Percentiles rank a stretch among this genome's conserved stretches.
phyloP scores from a whole-genome alignment of 2,888 invertebrate genomes.

The Dysmachus trigonus region DNA sequence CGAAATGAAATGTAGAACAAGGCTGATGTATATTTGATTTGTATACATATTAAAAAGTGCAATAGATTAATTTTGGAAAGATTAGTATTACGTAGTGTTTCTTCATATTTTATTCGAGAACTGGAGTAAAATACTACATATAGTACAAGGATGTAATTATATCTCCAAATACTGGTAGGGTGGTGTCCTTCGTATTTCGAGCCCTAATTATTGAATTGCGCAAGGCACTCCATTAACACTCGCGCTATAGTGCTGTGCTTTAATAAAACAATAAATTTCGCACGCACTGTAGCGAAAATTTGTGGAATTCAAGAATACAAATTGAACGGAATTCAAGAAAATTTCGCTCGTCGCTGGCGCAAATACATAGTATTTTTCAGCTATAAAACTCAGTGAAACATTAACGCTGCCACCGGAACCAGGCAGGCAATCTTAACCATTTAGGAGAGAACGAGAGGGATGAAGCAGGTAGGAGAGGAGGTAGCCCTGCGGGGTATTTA shows the following conservation, averaged over 20 bases:
- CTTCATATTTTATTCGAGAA: too few relatives aligned
- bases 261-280: background rate
- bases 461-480: background rate
- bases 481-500: background rate
- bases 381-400: background rate
- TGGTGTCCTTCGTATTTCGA: too few relatives aligned
- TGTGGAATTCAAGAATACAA: too few relatives aligned
- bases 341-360: background rate
- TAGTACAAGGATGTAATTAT: too few relatives aligned
- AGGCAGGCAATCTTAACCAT: background rate
- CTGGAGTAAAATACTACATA: too few relatives aligned
- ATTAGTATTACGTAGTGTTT: too few relatives aligned
- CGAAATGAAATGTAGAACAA: too few relatives aligned
- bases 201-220: background rate
- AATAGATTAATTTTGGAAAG: too few relatives aligned
- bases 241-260: background rate
- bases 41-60: too few relatives aligned
- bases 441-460: background rate
- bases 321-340: background rate
- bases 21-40: too few relatives aligned
- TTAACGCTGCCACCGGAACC: background rate
- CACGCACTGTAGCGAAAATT: background rate
- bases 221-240: background rate
- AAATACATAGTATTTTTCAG: background rate
- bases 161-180: too few relatives aligned